A percentile compares a stretch with the other conserved stretches of the same genome.
These are phyloP conservation scores for Limenitis camilla DNA, from an alignment of 2,888 invertebrate species.

Conservation along the genomic window DNA sequence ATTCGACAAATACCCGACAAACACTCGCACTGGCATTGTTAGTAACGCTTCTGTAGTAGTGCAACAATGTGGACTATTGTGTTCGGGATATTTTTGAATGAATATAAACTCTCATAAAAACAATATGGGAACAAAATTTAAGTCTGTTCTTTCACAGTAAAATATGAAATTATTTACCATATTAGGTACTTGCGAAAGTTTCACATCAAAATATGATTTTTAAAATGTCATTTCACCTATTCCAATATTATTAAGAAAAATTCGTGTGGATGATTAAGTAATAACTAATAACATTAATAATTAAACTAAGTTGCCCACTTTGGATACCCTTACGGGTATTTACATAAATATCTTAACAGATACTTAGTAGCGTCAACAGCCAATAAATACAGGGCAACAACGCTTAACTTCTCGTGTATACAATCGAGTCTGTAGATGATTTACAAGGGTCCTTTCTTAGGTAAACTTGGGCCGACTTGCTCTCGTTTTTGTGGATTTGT, in stretches of 20 bases:
- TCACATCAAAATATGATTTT: not conserved
- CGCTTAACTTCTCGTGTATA: conserved; percentile 60
- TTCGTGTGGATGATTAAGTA: too few relatives aligned
- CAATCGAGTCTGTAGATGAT: conserved; percentile 65
- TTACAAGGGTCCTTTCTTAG: conserved; percentile 74
- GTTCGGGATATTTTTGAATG: conserved; percentile 24
- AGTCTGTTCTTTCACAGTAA: not conserved
- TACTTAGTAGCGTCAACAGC: conserved; percentile 65
- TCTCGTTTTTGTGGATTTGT: conserved; percentile 69
- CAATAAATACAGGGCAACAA: conserved; percentile 71
- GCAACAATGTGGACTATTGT: conserved; percentile 55
- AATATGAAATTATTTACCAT: not conserved
- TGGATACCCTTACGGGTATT: conserved; percentile 44
- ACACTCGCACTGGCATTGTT: conserved; percentile 73
- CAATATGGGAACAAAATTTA: conserved; percentile 19
- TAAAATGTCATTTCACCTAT: not conserved
- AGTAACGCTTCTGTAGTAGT: conserved; percentile 59
- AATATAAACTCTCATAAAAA: conserved; percentile 21
- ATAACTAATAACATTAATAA: too few relatives aligned
- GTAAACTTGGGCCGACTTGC: conserved; percentile 67
- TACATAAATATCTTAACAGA: conserved; percentile 57
- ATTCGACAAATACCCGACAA: conserved; percentile 74
- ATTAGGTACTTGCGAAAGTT: not conserved
- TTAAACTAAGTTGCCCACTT: not conserved
- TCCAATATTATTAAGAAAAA: not conserved